Base-by-base conservation (phyloP, 2,797 vertebrate species). In the Eospalax fontanierii region DNA sequence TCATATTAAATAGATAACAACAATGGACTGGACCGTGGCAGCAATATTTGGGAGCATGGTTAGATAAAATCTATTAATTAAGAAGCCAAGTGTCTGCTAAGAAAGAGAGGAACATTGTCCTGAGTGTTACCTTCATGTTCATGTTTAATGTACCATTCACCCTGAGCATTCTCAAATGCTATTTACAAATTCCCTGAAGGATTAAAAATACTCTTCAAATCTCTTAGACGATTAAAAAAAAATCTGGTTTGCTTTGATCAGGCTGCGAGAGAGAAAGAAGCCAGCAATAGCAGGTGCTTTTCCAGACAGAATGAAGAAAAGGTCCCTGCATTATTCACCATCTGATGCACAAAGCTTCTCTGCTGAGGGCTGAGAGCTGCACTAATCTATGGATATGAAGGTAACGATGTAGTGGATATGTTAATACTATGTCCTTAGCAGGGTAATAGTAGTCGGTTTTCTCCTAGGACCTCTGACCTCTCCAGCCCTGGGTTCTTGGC, bases 11-110 rank as follows among this genome's bases (percentile, higher is more conserved):
- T 5, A 71, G 22, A 30, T 28, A 68, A 65, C 0, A 85, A 35
- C 21, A 61, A 46, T 80, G 74, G 38, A 54, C 26, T 86, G n/a
- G n/a, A n/a, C n/a, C n/a, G 70, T 78, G 81, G 79, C 73, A 94
- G 73, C 7, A 81, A 68, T 81, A 74, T 54, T 71, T 85, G 57
- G 38, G 5, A 79, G 66, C 2, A 24, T 22, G 26, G 5, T n/a
- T 87, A 83, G 59, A 94, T 15, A 21, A 78, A 85, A 79, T 85
- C 28, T 89, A 40, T 68, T 94, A 28, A 57, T 82, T 82, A 95
- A 71, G 46, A 82, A 68, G 22, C 54, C 43, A 26, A 84, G 26
- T 66, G 38, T 59, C 83, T n/a, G 33, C n/a, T n/a, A 11, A 35
- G 84, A 91, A 80, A 4, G 46, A 65, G 38, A 91, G 43, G 24